Evolutionary conservation across 2,113 vertebrate species (phyloP).

Genomic region (Heterotilapia buettikoferi): DNA sequence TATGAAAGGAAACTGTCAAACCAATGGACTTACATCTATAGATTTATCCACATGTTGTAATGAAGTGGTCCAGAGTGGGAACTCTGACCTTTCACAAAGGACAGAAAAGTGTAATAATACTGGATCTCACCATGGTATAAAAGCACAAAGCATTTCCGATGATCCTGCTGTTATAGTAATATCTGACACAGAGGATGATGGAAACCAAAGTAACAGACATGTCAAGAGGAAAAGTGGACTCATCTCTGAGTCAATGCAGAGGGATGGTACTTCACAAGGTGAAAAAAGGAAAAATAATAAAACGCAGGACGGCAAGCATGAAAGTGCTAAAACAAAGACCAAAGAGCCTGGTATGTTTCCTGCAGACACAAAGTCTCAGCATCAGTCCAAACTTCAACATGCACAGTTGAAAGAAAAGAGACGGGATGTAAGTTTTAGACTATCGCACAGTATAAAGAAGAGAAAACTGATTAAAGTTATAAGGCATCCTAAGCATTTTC

Average conservation of each 20-base stretch:
- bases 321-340: not conserved
- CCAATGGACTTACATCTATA: not conserved
- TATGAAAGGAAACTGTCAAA: not conserved
- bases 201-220: not conserved
- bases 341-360: not conserved
- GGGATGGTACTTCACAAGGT: not conserved
- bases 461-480: not conserved
- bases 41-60: not conserved
- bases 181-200: not conserved
- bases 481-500: not conserved
- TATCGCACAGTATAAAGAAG: not conserved
- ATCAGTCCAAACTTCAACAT: not conserved
- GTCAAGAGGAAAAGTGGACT: not conserved
- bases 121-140: not conserved
- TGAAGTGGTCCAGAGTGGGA: fast-evolving
- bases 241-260: not conserved
- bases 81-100: fast-evolving
- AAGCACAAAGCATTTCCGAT: not conserved
- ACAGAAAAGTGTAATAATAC: not conserved
- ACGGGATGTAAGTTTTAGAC: not conserved
- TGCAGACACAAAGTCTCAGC: not conserved
- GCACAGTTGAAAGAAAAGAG: not conserved
- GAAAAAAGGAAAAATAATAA: not conserved
- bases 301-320: not conserved
- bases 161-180: not conserved